Conservation (phyloP, 2,113 vertebrate species). For the Myrmecobius fasciatus region DNA sequence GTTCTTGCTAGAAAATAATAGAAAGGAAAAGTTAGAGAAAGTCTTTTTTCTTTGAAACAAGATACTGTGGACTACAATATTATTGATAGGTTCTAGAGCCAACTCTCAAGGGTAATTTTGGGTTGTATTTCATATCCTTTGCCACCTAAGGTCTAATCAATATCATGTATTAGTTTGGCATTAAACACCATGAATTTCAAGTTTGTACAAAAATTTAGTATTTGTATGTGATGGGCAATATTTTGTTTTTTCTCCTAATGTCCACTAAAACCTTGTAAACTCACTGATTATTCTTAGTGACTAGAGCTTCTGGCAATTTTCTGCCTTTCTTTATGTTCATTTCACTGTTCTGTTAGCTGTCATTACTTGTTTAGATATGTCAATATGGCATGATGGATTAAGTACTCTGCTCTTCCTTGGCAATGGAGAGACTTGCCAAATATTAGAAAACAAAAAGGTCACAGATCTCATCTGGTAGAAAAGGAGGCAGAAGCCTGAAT, state of each 20-base stretch:
- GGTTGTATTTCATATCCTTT: conserved; percentile 41
- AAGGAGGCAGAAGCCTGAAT: not conserved
- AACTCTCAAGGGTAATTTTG: not conserved
- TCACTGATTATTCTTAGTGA: not conserved
- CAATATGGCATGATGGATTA: not conserved
- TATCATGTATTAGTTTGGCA: not conserved
- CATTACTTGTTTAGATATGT: conserved; percentile 7
- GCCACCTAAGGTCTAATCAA: not conserved
- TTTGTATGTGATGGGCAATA: conserved; percentile 6
- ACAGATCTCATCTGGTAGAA: not conserved
- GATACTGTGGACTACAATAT: not conserved
- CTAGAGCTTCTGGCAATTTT: not conserved
- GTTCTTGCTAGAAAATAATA: not conserved
- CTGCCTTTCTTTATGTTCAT: not conserved
- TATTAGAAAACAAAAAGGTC: not conserved
- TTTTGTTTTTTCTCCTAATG: not conserved
- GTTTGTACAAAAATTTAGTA: conserved; percentile 18
- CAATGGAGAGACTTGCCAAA: not conserved
- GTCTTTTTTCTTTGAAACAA: not conserved
- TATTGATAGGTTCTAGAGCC: not conserved
- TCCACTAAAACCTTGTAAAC: conserved; percentile 21
- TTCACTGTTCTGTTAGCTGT: conserved; percentile 7
- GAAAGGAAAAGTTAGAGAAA: not conserved
- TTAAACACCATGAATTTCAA: conserved; percentile 23
- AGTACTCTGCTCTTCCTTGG: not conserved